Base-by-base conservation (phyloP, 2,888 invertebrate genomes). In the Hypomecis punctinalis region DNA sequence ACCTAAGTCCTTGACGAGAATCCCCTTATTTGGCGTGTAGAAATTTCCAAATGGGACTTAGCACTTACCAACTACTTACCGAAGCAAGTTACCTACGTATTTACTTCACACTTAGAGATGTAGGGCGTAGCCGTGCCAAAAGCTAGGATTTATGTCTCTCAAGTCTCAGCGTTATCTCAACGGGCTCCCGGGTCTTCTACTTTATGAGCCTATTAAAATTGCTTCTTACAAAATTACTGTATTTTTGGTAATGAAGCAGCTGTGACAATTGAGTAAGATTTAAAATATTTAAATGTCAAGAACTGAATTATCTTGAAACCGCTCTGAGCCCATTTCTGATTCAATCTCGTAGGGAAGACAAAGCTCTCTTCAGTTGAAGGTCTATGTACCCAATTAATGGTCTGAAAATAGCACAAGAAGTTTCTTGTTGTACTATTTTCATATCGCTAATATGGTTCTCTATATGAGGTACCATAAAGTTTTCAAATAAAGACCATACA, bases 41-140 rank as follows among this genome's bases (percentile, higher is more conserved):
- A 66, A 53, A 45, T 57, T 57, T 54, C 65, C 58, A 66, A 66
- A 66, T 61, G 65, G 57, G 53, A 61, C 61, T 66, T 66, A 66
- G 65, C 57, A 66, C 65, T 66, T 57, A 49, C 61, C 61, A 54
- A 66, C 61, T 61, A 66, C 61, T 66, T 66, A 66, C 52, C 52
- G 53, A 61, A 61, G 57, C 61, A 57, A 66, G 61, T 66, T 66
- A n/a, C n/a, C n/a, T n/a, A 66, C 61, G 57, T 66, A 66, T 61
- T 61, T 61, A 66, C 65, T 65, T 65, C 61, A 57, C 65, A 65
- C 65, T 64, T 61, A 65, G 52, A 57, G 46, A 65, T 47, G 57
- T 61, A 57, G 39, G 65, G 52, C 61, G 65, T 48, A 56, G 45
- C 61, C 33, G 56, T 61, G 65, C 61, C 65, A 66, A 58, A 57